Evolutionary conservation across 2,113 vertebrate genomes (phyloP).

Genomic region (Peromyscus polionotus): DNA sequence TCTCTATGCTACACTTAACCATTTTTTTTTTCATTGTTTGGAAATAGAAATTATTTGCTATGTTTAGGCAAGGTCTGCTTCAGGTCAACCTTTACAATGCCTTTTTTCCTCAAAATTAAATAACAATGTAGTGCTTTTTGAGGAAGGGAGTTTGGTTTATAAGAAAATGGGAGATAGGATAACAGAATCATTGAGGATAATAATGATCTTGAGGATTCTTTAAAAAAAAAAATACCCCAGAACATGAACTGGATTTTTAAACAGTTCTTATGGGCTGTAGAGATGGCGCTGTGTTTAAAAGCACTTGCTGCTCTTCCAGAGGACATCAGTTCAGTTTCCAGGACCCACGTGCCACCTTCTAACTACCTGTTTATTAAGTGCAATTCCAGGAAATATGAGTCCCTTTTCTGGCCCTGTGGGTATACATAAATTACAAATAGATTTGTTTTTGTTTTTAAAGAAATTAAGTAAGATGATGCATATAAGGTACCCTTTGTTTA

Average conservation of each 20-base stretch:
- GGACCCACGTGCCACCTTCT: neutral
- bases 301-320: neutral
- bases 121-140: neutral
- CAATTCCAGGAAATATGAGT: neutral
- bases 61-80: neutral
- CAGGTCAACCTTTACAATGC: neutral
- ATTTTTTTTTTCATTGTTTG: neutral
- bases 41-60: slow-evolving; percentile 15
- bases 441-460: neutral
- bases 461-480: neutral
- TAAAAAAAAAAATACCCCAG: neutral
- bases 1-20: neutral
- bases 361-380: neutral
- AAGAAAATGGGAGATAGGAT: neutral
- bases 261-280: neutral
- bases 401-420: neutral
- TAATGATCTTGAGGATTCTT: neutral
- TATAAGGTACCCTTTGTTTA: neutral
- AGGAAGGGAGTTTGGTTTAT: neutral
- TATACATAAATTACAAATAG: neutral
- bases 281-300: neutral
- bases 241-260: neutral
- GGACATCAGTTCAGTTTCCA: neutral
- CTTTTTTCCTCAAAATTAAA: neutral
- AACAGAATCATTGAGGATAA: neutral